Conservation (phyloP, 1,140 invertebrate species). For the Calliphora vicina region DNA sequence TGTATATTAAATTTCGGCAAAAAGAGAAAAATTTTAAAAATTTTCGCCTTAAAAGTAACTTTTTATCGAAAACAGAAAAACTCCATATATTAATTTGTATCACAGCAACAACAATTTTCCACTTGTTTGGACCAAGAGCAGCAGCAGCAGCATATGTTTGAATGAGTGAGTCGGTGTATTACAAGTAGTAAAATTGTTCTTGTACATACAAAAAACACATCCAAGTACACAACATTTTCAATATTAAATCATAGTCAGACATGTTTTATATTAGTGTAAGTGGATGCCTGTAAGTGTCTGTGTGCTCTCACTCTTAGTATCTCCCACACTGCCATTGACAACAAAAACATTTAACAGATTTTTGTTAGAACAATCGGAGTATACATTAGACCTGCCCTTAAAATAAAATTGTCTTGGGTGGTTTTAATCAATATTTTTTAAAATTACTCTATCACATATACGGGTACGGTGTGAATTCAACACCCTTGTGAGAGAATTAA, state of each 20-base stretch:
- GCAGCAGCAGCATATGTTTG: not conserved
- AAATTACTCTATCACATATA: no score
- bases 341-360: not conserved
- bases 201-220: not conserved
- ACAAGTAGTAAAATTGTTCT: not conserved
- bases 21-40: no score
- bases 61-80: no score
- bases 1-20: no score
- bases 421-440: no score
- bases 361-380: not conserved
- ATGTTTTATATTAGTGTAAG: not conserved
- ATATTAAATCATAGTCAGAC: not conserved
- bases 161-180: no score
- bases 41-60: no score
- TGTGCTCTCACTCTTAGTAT: not conserved
- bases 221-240: not conserved
- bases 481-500: no score
- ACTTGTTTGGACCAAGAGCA: not conserved
- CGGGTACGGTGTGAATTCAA: no score
- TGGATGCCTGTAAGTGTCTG: not conserved
- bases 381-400: not conserved
- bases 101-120: not conserved
- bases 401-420: no score
- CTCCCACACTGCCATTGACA: not conserved
- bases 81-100: not conserved